phyloP scores from a whole-genome alignment of 2,888 invertebrate species.

The Pherbina coryleti region DNA sequence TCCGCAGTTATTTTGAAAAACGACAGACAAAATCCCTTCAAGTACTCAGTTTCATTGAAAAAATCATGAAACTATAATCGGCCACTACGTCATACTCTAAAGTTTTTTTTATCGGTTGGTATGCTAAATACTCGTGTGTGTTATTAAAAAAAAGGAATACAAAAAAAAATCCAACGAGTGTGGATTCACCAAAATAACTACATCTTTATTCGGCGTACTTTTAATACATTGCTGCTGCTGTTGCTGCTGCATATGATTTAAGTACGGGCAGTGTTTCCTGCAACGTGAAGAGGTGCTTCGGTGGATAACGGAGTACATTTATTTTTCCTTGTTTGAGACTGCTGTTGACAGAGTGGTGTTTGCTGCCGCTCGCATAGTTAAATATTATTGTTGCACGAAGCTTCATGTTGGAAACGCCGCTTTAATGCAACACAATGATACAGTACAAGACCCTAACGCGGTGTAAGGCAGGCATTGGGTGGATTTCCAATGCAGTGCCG shows the following conservation, averaged over 20 bases:
- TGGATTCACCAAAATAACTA: slow-evolving; percentile 18
- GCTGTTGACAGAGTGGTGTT: slow-evolving; percentile 35
- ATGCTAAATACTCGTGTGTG: slow-evolving; percentile 6
- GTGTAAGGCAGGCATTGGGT: slow-evolving; percentile 55
- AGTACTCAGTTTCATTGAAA: slow-evolving; percentile 21
- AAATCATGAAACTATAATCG: slow-evolving; percentile 21
- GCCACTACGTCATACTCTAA: slow-evolving; percentile 24
- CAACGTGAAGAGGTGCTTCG: neutral
- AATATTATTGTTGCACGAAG: slow-evolving; percentile 37
- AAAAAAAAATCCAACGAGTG: neutral
- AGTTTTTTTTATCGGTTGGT: neutral
- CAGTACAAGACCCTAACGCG: slow-evolving; percentile 56
- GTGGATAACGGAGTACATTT: neutral
- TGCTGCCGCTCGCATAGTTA: neutral
- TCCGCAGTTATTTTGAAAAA: slow-evolving; percentile 21
- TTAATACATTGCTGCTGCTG: neutral
- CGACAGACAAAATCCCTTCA: slow-evolving; percentile 31
- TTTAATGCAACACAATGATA: slow-evolving; percentile 62
- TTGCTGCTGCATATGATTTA: slow-evolving; percentile 26
- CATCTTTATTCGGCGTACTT: slow-evolving; percentile 16
- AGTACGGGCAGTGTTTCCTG: slow-evolving; percentile 21
- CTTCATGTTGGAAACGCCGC: slow-evolving; percentile 59
- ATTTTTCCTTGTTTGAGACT: slow-evolving; percentile 19
- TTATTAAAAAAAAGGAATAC: slow-evolving; percentile 2
- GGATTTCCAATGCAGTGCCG: slow-evolving; percentile 23